Evolutionary conservation across 2,888 invertebrate genomes (phyloP), one percentile per base, ranked within the genome.

Genomic region (Cyclophora albipunctata): DNA sequence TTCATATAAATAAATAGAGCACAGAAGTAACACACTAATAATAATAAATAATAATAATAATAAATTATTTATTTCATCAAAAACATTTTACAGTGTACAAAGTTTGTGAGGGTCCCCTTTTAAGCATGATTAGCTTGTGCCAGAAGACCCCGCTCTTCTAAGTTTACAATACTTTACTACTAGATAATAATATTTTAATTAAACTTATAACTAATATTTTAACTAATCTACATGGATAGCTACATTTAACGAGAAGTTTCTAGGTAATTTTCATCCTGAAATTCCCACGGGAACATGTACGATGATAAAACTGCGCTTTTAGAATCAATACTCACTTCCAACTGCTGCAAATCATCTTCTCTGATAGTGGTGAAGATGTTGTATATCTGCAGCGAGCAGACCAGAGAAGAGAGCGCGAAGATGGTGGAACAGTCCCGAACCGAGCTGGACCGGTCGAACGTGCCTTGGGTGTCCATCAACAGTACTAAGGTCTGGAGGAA

Each of bases 401-500:
- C 87, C 96, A 98, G 96, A 34, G 97, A 97, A 78, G 96, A 97
- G 37, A 98, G 48, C 7, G 55, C 60, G 43, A 60, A 60, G 34
- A 60, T 49, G 2, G 58, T 97, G 34, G 97, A 97, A 84, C 96
- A 96, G 80, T 98, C 97, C 57, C 95, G 92, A n/a, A 97, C 96
- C 3, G 97, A 97, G 60, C 96, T 96, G 78, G 95, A 93, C 73
- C 95, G 96, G 81, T 98, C 98, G 87, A 97, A 98, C 40, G 97
- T 95, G 54, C 97, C 94, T 84, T 97, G 97, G 20, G 97, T 97
- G 77, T 97, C 90, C 58, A 97, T 91, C 67, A 97, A 81, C 58
- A 97, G 90, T 40, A 97, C 91, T 20, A 20, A 20, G 20, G 20
- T 20, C 20, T 20, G 20, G 20, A 20, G 20, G 20, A 1, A 20